Evolutionary conservation across 2,888 invertebrate species (phyloP), one percentile per base, ranked within the genome.

Genomic region (Lordiphosa andalusiaca): DNA sequence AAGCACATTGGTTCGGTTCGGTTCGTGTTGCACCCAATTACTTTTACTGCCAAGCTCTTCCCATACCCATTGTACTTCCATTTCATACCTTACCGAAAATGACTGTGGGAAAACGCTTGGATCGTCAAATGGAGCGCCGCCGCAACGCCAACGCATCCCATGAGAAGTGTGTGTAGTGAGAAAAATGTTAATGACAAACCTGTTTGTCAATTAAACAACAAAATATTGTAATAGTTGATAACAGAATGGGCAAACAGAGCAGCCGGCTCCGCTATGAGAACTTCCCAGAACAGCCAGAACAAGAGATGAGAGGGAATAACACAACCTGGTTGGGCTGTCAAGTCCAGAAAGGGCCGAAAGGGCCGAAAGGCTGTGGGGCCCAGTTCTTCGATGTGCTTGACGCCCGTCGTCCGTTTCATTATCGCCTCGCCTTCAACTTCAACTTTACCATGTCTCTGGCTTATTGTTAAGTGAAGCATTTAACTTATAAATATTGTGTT

Each of bases 381-480:
- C 68, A 62, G 62, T 69, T 57, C 39, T 62, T 68, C 75, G 78
- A 78, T 75, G 77, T 71, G 78, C 73, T 75, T 74, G 80, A 78
- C 69, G 70, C 67, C 61, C 40, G 46, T 19, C 67, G 72, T 64
- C 63, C 54, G 64, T 73, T 78, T 82, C 80, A 82, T 80, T 80
- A 80, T 80, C 78, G 83, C 76, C 80, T 80, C 65, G 63, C 50
- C 53, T 66, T 58, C 42, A 57, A 64, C 72, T 64, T 51, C 46
- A 33, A 53, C 63, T 55, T 35, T 40, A 51, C 40, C 51, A 46
- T 38, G 53, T 46, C 38, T 25, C 41, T 61, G 71, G 78, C 72
- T 74, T 72, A 83, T 84, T 84, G 83, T 84, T 83, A 83, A 84
- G 81, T 83, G 81, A 81, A 84, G 83, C 85, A 81, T 83, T 84